Percentiles rank a stretch among this genome's conserved stretches.
Evolutionary conservation across 2,113 vertebrate genomes (phyloP).

Genomic region (Circaetus gallicus): DNA sequence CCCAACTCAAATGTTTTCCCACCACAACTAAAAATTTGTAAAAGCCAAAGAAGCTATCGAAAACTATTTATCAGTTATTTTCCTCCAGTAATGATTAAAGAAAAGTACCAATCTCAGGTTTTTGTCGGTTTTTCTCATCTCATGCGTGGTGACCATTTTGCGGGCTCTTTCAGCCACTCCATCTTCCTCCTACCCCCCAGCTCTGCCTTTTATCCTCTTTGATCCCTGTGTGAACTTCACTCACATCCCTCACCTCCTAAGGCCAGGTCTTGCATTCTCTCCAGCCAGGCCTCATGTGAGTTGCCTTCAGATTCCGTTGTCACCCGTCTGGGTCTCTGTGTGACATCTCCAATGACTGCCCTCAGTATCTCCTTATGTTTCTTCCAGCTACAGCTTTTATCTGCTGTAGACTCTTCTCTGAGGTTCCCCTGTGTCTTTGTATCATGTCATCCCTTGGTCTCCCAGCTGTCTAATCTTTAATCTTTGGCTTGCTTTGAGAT

Average conservation of each 20-base stretch:
- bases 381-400: background rate
- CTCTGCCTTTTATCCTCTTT: background rate
- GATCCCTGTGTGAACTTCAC: background rate
- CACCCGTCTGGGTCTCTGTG: background rate
- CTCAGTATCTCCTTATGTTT: background rate
- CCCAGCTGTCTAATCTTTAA: background rate
- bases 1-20: background rate
- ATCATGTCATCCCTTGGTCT: background rate
- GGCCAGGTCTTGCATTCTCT: background rate
- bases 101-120: background rate
- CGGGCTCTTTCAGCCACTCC: background rate
- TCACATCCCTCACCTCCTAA: background rate
- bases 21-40: background rate
- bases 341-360: background rate
- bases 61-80: background rate
- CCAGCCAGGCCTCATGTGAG: background rate
- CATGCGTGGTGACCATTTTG: background rate
- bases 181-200: background rate
- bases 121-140: background rate
- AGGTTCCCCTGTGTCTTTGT: background rate
- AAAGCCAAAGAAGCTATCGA: background rate
- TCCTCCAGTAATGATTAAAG: background rate
- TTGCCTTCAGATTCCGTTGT: background rate
- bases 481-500: background rate
- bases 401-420: background rate